phyloP scores from a whole-genome alignment of 1,140 invertebrate species.

The Triops longicaudatus region DNA sequence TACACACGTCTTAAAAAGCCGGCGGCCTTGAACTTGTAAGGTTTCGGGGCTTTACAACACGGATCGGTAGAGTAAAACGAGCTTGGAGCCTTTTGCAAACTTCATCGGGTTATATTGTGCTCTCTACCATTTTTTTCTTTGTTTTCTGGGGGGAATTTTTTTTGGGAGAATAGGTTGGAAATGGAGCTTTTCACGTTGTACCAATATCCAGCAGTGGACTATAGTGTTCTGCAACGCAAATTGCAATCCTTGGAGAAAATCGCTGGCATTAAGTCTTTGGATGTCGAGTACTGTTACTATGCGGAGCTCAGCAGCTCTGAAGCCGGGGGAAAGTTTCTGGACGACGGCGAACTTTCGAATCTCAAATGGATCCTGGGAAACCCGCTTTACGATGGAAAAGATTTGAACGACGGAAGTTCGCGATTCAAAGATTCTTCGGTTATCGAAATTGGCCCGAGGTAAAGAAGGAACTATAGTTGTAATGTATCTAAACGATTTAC shows the following conservation, averaged over 20 bases:
- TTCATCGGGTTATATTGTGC: not conserved
- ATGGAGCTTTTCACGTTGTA: not conserved
- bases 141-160: not conserved
- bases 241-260: not conserved
- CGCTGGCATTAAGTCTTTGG: not conserved
- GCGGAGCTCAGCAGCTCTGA: not conserved
- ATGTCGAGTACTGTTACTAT: conserved; percentile 8
- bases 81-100: no score
- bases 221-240: not conserved
- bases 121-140: not conserved
- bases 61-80: no score
- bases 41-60: no score
- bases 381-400: not conserved
- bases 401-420: not conserved
- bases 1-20: no score
- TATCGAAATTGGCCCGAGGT: not conserved
- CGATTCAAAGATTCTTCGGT: not conserved
- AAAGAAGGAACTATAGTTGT: not conserved
- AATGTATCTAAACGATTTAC: not conserved
- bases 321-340: not conserved
- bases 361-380: not conserved
- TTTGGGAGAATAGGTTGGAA: not conserved
- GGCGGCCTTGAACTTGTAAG: no score
- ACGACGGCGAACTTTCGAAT: not conserved
- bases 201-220: not conserved